Percentiles rank a stretch among this genome's conserved stretches.
phyloP scores from a whole-genome alignment of 2,113 vertebrate genomes.

The Balaeniceps rex region DNA sequence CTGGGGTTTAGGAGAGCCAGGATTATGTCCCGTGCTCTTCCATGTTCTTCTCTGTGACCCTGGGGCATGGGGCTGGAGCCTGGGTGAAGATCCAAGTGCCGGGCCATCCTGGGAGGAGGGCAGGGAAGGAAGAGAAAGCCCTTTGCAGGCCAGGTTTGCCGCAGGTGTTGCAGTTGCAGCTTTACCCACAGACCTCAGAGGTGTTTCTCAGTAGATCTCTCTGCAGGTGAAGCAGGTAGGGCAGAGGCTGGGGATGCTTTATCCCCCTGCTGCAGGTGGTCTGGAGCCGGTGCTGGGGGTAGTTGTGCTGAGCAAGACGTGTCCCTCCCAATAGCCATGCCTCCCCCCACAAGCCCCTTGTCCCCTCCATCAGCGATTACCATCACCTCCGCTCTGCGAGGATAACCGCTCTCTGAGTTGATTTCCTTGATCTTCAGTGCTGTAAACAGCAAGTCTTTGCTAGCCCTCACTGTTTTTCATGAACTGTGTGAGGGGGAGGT shows the following conservation, averaged over 20 bases:
- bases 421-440: background rate
- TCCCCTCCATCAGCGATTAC: background rate
- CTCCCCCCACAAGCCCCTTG: background rate
- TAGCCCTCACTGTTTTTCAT: background rate
- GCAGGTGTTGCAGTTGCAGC: background rate
- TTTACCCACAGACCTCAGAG: background rate
- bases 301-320: rapidly evolving
- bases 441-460: background rate
- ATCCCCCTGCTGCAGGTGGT: background rate
- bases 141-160: background rate
- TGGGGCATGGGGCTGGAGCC: background rate
- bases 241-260: background rate
- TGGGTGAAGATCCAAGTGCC: background rate
- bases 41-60: background rate
- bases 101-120: background rate
- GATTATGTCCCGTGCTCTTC: background rate
- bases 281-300: rapidly evolving
- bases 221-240: background rate
- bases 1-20: background rate
- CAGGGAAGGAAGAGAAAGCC: background rate
- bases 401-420: background rate
- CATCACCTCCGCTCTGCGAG: background rate
- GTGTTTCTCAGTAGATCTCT: background rate
- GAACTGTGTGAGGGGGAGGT: background rate
- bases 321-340: background rate